Evolutionary conservation across 1,140 invertebrate species (phyloP).

Genomic region (Temnothorax nylanderi): DNA sequence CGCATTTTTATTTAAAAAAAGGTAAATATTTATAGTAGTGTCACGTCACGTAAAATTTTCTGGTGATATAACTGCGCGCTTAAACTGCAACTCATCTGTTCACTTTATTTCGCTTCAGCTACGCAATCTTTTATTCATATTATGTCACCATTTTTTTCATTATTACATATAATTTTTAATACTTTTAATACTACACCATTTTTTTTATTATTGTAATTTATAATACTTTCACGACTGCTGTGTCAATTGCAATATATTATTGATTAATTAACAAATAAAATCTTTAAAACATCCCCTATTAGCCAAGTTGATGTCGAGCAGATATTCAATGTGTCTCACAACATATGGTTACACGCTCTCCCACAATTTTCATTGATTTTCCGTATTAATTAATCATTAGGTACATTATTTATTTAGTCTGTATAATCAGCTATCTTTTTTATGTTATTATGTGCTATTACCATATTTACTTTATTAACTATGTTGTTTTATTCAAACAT

Average conservation of each 20-base stretch:
- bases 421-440: not conserved
- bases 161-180: slow-evolving; percentile 1
- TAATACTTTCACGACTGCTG: slow-evolving; percentile 1
- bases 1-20: slow-evolving; percentile 6
- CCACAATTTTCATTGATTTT: slow-evolving; percentile 8
- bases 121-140: slow-evolving; percentile 43
- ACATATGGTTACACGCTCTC: not conserved
- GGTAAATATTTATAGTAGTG: not conserved
- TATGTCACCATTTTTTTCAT: slow-evolving; percentile 15
- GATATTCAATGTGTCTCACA: slow-evolving; percentile 6
- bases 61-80: not conserved
- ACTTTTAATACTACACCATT: slow-evolving; percentile 14
- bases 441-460: not conserved
- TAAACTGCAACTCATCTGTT: slow-evolving; percentile 32
- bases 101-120: slow-evolving; percentile 16
- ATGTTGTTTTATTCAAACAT: not conserved
- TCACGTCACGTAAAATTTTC: slow-evolving; percentile 23
- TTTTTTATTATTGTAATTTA: not conserved
- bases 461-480: not conserved
- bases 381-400: slow-evolving; percentile 9
- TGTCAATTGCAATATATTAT: not conserved
- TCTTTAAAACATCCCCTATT: slow-evolving; percentile 2
- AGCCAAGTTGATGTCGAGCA: not conserved
- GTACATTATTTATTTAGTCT: not conserved
- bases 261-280: slow-evolving; percentile 29